Conservation (phyloP, 2,888 invertebrate species). For the Ecliptopera silaceata region DNA sequence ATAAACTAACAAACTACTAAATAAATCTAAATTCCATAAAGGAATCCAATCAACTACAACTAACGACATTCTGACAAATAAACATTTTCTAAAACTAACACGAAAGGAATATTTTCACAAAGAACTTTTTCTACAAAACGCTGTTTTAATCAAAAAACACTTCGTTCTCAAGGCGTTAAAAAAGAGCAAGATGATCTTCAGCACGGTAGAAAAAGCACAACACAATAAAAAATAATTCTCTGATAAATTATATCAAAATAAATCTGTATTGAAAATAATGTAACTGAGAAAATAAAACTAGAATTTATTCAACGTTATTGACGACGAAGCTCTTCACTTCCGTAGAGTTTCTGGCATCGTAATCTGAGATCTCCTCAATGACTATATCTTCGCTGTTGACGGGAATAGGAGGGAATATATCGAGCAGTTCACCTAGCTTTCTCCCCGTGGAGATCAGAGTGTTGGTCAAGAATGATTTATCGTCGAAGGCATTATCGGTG, state of each 20-base stretch:
- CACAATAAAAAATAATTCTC: slow-evolving; percentile 15
- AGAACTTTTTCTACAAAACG: slow-evolving; percentile 13
- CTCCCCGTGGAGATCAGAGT: slow-evolving; percentile 65
- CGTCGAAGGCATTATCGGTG: slow-evolving; percentile 43
- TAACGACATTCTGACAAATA: slow-evolving; percentile 31
- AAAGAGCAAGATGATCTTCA: background rate
- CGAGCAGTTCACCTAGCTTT: slow-evolving; percentile 69
- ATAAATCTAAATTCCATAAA: slow-evolving; percentile 23
- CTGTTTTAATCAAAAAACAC: background rate
- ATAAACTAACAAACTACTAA: slow-evolving; percentile 38
- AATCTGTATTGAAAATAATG: slow-evolving; percentile 22
- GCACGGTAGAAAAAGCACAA: slow-evolving; percentile 13
- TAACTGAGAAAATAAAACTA: slow-evolving; percentile 39
- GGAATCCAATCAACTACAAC: slow-evolving; percentile 16
- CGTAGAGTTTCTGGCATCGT: slow-evolving; percentile 64
- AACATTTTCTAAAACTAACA: slow-evolving; percentile 38
- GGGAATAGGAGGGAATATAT: slow-evolving; percentile 64
- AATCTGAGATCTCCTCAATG: slow-evolving; percentile 70
- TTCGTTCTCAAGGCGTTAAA: background rate
- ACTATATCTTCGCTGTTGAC: slow-evolving; percentile 72
- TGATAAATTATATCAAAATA: slow-evolving; percentile 23
- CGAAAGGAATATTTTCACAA: slow-evolving; percentile 58
- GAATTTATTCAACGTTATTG: slow-evolving; percentile 54
- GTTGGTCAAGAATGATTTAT: slow-evolving; percentile 57
- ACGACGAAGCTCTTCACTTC: slow-evolving; percentile 73